These are phyloP conservation scores for Macquaria australasica DNA, from an alignment of 2,113 vertebrate genomes.

Conservation along the genomic window DNA sequence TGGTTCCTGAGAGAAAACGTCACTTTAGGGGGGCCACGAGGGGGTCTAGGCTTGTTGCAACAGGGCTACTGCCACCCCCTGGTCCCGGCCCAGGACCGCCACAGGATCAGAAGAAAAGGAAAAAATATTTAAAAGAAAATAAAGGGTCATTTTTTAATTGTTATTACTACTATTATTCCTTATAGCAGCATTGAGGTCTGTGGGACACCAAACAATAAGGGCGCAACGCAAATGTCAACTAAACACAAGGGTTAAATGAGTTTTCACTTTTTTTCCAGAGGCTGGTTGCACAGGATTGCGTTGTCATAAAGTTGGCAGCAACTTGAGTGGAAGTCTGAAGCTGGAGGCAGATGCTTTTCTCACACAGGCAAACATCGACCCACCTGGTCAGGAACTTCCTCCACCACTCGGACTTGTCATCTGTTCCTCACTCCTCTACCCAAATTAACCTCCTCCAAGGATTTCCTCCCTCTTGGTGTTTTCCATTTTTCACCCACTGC, in stretches of 20 bases:
- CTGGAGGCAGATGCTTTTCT: conserved; percentile 16
- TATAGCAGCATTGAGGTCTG: not conserved
- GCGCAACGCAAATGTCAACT: not conserved
- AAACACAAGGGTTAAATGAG: conserved; percentile 8
- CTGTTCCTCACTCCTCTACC: conserved; percentile 4
- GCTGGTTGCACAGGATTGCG: not conserved
- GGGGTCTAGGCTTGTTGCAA: too few species aligned
- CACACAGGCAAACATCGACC: not conserved
- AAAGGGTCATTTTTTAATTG: not conserved
- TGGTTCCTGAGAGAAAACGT: not conserved
- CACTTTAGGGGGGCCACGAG: not conserved
- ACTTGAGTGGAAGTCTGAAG: not conserved
- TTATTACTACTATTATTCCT: not conserved
- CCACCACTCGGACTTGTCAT: conserved; percentile 20
- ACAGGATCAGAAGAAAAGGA: not conserved
- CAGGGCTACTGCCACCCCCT: too few species aligned
- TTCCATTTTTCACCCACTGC: conserved; percentile 38
- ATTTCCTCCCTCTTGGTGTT: conserved; percentile 32
- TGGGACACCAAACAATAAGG: not conserved
- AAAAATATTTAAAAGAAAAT: not conserved
- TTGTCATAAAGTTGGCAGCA: conserved; percentile 20
- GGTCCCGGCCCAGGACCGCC: not conserved
- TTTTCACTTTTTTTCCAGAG: conserved; percentile 1
- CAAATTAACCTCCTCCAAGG: conserved; percentile 23
- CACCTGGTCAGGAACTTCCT: conserved; percentile 27